These are phyloP conservation scores for Eupithecia abbreviata DNA, from an alignment of 2,888 invertebrate species.

Conservation along the genomic window DNA sequence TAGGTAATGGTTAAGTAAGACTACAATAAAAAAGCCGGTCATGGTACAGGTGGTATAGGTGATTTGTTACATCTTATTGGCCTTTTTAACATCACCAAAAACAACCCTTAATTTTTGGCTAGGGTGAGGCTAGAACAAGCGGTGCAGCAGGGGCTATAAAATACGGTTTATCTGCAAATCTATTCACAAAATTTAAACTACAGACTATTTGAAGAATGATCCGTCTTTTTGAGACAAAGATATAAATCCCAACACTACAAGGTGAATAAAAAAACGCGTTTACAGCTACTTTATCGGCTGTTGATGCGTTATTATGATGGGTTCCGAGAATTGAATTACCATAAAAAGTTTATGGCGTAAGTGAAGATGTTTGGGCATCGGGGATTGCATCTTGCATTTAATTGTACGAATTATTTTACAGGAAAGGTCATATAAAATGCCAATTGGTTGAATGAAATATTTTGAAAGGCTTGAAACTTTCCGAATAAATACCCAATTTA, in stretches of 20 bases:
- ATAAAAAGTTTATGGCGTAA: conserved; percentile 47
- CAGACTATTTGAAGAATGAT: not conserved
- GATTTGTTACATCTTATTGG: not conserved
- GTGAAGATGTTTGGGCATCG: conserved; percentile 32
- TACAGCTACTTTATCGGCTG: conserved; percentile 45
- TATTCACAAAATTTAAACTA: not conserved
- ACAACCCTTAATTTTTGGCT: no score
- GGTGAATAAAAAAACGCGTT: conserved; percentile 47
- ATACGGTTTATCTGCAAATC: not conserved
- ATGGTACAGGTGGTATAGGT: not conserved
- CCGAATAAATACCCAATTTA: not conserved
- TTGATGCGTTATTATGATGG: conserved; percentile 57
- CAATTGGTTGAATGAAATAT: conserved; percentile 9
- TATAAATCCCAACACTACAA: conserved; percentile 41
- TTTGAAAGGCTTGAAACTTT: not conserved
- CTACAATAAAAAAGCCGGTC: not conserved
- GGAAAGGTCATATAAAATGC: not conserved
- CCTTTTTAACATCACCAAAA: not conserved
- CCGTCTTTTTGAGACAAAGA: not conserved
- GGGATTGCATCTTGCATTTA: conserved; percentile 31
- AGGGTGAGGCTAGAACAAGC: not conserved
- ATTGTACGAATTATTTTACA: conserved; percentile 23
- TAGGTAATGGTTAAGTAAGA: not conserved
- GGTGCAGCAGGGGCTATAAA: not conserved
- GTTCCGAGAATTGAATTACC: conserved; percentile 54